Conservation (phyloP, 2,113 vertebrate species). For the Phainopepla nitens region DNA sequence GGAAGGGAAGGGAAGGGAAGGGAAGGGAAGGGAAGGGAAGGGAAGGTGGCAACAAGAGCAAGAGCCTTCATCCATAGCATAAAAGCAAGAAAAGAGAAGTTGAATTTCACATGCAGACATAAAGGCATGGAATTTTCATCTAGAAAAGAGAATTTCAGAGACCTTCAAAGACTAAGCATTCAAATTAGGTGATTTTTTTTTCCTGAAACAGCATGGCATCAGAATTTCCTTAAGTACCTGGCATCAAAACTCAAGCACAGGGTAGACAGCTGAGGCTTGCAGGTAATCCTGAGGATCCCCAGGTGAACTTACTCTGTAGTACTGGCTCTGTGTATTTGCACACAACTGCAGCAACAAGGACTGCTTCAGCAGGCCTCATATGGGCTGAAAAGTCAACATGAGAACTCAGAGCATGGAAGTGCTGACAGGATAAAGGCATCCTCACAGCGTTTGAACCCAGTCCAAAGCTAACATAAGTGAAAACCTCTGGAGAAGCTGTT, state of each 20-base stretch:
- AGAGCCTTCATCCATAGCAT: neutral
- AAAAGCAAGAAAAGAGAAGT: neutral
- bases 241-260: neutral
- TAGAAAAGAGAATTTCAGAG: neutral
- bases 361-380: neutral
- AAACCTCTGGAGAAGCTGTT: conserved; percentile 46
- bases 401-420: neutral
- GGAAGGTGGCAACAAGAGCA: neutral
- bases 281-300: neutral
- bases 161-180: neutral
- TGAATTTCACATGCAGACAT: neutral
- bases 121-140: neutral
- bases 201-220: neutral
- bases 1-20: neutral
- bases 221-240: neutral
- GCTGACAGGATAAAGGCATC: conserved; percentile 46
- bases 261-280: neutral
- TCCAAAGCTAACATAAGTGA: conserved; percentile 46
- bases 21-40: neutral
- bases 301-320: neutral
- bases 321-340: neutral
- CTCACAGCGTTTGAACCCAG: neutral
- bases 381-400: neutral
- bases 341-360: neutral
- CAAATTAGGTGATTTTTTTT: neutral